Percentiles rank a stretch among this genome's conserved stretches.
Evolutionary conservation across 2,797 vertebrate species (phyloP).

Genomic region (Chrosomus eos): DNA sequence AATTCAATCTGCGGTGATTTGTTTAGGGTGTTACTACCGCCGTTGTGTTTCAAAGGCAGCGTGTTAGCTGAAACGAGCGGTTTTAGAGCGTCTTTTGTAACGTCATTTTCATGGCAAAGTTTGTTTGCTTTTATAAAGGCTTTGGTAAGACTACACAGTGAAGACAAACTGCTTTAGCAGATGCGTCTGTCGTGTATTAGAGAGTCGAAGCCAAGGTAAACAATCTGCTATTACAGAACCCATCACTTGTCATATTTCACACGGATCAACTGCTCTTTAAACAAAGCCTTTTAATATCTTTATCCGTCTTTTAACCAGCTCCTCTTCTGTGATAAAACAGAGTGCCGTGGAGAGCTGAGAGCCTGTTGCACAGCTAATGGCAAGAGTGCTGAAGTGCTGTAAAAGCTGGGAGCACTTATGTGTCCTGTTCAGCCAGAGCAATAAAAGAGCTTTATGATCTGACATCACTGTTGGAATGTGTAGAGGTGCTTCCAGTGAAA

Average conservation of each 20-base stretch:
- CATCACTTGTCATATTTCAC: constrained; percentile 54
- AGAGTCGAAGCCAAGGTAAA: constrained; percentile 46
- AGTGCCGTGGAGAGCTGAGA: constrained; percentile 42
- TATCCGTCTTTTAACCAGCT: constrained; percentile 52
- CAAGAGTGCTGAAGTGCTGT: constrained; percentile 62
- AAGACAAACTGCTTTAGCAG: constrained; percentile 49
- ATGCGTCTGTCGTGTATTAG: constrained; percentile 38
- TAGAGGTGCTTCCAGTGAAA: constrained; percentile 49
- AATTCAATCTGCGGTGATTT: constrained; percentile 71
- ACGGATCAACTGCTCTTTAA: constrained; percentile 55
- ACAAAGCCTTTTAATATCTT: constrained; percentile 60
- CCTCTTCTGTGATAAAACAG: constrained; percentile 43
- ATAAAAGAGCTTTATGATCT: constrained; percentile 67
- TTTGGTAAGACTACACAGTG: constrained; percentile 43
- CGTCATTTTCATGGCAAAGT: constrained; percentile 1
- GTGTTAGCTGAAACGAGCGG: neutral
- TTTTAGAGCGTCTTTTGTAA: neutral
- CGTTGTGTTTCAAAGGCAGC: neutral
- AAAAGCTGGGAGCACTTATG: constrained; percentile 62
- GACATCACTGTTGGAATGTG: constrained; percentile 70
- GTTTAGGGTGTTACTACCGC: constrained; percentile 1
- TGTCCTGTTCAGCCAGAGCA: constrained; percentile 61
- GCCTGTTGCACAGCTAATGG: constrained; percentile 63
- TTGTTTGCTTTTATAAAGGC: constrained; percentile 45
- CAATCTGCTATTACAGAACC: constrained; percentile 55